Evolutionary conservation across 1,140 invertebrate species (phyloP).

Genomic region (Sycophaga agraensis): DNA sequence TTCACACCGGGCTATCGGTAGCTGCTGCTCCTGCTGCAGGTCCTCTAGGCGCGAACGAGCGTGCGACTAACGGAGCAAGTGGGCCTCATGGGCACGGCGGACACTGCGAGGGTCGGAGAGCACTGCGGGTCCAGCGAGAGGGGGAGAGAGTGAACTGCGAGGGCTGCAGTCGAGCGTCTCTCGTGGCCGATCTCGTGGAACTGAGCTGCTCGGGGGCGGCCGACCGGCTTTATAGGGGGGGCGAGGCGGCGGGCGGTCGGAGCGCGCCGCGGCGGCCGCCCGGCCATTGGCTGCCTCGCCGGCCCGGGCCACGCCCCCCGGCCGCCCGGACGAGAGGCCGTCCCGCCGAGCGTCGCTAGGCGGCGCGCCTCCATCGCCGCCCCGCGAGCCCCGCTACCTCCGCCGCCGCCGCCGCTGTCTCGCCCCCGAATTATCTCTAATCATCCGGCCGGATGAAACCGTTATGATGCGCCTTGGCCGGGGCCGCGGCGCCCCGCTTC

Average conservation of each 20-base stretch:
- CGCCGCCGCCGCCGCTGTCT: background rate
- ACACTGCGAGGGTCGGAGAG: background rate
- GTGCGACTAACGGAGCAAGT: background rate
- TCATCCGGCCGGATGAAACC: conserved; percentile 34
- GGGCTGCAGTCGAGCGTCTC: too few relatives aligned
- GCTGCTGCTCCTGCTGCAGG: background rate
- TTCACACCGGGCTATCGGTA: background rate
- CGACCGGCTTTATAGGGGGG: background rate
- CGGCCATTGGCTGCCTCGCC: background rate
- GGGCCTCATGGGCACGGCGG: background rate
- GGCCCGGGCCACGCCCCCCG: too few relatives aligned
- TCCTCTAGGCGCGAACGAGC: background rate
- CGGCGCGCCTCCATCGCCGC: background rate
- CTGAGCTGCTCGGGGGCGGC: background rate
- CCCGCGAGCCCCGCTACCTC: background rate
- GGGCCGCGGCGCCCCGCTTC: too few relatives aligned
- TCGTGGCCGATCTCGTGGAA: background rate
- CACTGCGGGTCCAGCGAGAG: too few relatives aligned
- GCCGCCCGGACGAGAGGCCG: too few relatives aligned
- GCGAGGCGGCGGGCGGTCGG: background rate
- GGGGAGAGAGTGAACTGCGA: too few relatives aligned
- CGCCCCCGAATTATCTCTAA: conserved; percentile 31
- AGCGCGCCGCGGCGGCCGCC: background rate
- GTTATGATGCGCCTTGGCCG: conserved; percentile 25
- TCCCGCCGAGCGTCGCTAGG: background rate